phyloP scores from a whole-genome alignment of 2,888 invertebrate species.

The Melieria omissa region DNA sequence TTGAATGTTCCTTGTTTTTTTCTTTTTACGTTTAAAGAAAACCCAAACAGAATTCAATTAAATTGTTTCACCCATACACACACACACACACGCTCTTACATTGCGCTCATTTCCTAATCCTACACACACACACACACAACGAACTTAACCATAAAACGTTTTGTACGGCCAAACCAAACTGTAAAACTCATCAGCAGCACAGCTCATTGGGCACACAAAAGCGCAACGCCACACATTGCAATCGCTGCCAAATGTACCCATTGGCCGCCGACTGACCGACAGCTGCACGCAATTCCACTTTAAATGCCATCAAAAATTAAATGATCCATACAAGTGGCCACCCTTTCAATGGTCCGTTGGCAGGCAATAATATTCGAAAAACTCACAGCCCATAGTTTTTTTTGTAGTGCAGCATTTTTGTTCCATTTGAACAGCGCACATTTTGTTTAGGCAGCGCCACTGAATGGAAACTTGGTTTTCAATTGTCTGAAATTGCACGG shows the following conservation, averaged over 20 bases:
- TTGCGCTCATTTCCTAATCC: neutral
- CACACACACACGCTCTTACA: constrained; percentile 9
- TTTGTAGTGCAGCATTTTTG: no score
- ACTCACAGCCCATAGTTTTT: neutral
- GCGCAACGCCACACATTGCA: neutral
- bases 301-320: constrained; percentile 28
- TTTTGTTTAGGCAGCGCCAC: neutral
- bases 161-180: neutral
- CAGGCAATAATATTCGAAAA: neutral
- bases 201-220: neutral
- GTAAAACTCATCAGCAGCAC: neutral
- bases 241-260: neutral
- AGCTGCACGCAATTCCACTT: constrained; percentile 28
- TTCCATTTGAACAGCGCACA: neutral
- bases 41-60: no score
- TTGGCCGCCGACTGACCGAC: neutral
- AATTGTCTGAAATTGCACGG: neutral
- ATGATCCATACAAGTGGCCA: constrained; percentile 21
- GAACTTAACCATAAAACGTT: neutral
- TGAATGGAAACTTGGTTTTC: neutral
- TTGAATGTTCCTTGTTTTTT: no score
- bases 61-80: neutral
- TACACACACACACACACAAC: neutral
- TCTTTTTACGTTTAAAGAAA: no score
- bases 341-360: neutral